Evolutionary conservation across 2,113 vertebrate genomes (phyloP).

Genomic region (Platycercus adscitus): DNA sequence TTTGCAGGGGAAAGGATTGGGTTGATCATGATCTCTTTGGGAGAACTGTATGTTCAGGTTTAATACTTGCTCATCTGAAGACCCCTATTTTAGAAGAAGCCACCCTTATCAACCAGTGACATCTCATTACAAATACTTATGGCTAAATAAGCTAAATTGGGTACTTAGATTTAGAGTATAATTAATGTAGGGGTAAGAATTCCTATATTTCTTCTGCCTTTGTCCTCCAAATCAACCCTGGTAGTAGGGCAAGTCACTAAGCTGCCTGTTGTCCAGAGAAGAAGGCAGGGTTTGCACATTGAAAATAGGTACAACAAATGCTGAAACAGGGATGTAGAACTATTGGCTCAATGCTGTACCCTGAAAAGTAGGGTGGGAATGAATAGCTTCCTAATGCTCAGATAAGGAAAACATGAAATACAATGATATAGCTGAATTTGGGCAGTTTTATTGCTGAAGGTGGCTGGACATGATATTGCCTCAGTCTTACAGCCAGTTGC

Average conservation of each 20-base stretch:
- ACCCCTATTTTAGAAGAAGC: background rate
- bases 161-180: background rate
- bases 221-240: background rate
- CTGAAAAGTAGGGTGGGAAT: background rate
- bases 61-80: background rate
- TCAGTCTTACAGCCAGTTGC: background rate
- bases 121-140: background rate
- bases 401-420: background rate
- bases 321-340: background rate
- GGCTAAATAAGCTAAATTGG: background rate
- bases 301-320: background rate
- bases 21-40: background rate
- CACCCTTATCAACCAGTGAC: background rate
- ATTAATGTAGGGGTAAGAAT: background rate
- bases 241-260: background rate
- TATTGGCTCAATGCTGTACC: background rate
- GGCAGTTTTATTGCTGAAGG: background rate
- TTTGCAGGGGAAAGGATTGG: background rate
- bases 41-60: background rate
- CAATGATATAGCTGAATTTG: background rate
- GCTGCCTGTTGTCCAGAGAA: background rate
- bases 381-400: background rate
- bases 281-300: background rate
- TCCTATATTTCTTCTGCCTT: background rate
- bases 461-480: accelerated